Evolutionary conservation across 2,888 invertebrate species (phyloP), one percentile per base, ranked within the genome.

Genomic region (Sesamia inferens): DNA sequence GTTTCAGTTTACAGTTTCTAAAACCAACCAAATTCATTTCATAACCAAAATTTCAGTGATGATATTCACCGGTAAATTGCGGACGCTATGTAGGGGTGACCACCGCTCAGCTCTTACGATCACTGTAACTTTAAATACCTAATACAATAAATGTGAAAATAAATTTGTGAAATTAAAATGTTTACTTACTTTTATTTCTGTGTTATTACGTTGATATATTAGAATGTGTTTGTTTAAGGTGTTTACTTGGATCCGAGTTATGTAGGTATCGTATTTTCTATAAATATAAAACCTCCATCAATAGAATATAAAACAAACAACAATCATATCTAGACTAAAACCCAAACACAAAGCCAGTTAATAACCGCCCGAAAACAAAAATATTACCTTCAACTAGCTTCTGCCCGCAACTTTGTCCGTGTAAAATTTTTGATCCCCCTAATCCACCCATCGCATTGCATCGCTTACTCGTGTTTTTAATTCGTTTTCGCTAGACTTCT

Each of bases 311-410:
- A 55, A 61, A 44, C 24, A 71, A 54, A 55, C n/a, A 22, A 47
- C 5, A 47, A 54, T 8, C 16, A 14, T 19, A 31, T 22, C 19
- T 48, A 65, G 19, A 58, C 14, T 10, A 14, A 57, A 72, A 4
- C 2, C n/a, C 39, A 61, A 74, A 31, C 48, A 22, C 44, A 80
- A 61, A 81, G 11, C n/a, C 13, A 63, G 16, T 31, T 11, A 51
- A 62, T 19, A 39, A 66, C 42, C 2, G 13, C 22, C 2, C 4
- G 7, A 39, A 39, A 68, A 55, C 16, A 69, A 57, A 59, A 66
- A 65, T 65, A 81, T 62, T 64, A 79, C 71, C 22, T 69, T 74
- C 76, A 84, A 83, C 44, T 13, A 13, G 44, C 13, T 44, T 51
- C 19, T 19, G 10, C 19, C 5, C 14, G 47, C 14, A 13, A 14